Percentiles rank a stretch among this genome's conserved stretches.
These are phyloP conservation scores for Oncopodura yosiiana DNA, from an alignment of 1,140 invertebrate species.

Conservation along the genomic window DNA sequence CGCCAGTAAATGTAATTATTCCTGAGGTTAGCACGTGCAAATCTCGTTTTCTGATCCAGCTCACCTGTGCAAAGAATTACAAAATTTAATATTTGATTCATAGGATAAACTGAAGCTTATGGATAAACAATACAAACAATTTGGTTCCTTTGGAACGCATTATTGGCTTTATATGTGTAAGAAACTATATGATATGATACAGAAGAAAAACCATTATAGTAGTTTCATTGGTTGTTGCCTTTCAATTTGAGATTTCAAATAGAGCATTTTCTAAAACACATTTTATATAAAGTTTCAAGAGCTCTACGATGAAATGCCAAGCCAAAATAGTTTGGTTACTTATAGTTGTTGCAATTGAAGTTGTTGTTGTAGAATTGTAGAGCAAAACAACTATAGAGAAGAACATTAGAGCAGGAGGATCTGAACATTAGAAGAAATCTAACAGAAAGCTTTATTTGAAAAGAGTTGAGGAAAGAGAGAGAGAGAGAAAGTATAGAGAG, in stretches of 20 bases:
- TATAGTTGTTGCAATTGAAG: neutral
- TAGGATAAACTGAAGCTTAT: too few relatives aligned
- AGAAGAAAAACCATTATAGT: too few relatives aligned
- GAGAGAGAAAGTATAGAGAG: neutral
- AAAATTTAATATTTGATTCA: constrained; percentile 3
- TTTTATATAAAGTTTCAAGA: neutral
- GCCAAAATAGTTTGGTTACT: constrained; percentile 2
- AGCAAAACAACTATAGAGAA: too few relatives aligned
- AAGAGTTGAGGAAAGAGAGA: neutral
- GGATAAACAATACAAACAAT: too few relatives aligned
- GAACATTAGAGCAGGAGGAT: too few relatives aligned
- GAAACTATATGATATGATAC: too few relatives aligned
- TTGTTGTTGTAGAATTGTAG: too few relatives aligned
- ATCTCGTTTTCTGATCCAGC: constrained; percentile 83
- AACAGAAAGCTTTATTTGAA: neutral
- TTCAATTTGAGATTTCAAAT: neutral
- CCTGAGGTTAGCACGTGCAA: constrained; percentile 78
- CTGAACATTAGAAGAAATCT: too few relatives aligned
- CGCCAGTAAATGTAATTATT: constrained; percentile 75
- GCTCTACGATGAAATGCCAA: neutral
- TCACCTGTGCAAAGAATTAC: constrained; percentile 56
- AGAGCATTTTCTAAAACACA: neutral
- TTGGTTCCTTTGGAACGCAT: too few relatives aligned
- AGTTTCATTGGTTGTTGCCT: neutral
- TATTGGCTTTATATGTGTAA: too few relatives aligned